These are phyloP conservation scores for Calidris pugnax DNA, from an alignment of 2,113 vertebrate genomes.

Conservation along the genomic window DNA sequence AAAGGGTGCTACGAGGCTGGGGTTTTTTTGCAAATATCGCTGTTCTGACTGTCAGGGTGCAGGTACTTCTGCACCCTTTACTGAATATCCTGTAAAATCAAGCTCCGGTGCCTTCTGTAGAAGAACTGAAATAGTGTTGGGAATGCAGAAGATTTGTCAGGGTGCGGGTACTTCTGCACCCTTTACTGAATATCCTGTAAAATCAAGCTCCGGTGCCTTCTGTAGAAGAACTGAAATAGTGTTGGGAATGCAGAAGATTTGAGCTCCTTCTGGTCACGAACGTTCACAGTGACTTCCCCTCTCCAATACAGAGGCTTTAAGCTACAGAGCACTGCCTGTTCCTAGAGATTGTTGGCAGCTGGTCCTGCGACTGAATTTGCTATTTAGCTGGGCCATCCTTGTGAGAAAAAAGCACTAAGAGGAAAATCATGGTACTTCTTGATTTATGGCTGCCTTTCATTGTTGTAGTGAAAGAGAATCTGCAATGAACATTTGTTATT, in stretches of 20 bases:
- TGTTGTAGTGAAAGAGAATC: not conserved
- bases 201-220: fast-evolving
- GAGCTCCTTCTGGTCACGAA: not conserved
- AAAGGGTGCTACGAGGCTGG: not conserved
- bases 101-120: fast-evolving
- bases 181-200: not conserved
- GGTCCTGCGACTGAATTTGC: not conserved
- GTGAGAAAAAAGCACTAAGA: fast-evolving
- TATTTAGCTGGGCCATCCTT: not conserved
- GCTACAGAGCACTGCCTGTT: fast-evolving
- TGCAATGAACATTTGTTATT: fast-evolving
- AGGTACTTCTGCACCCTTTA: not conserved
- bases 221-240: not conserved
- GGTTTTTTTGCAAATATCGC: not conserved
- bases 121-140: not conserved
- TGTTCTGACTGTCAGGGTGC: not conserved
- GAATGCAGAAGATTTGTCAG: not conserved
- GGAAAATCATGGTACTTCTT: fast-evolving
- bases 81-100: not conserved
- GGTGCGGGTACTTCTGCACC: not conserved
- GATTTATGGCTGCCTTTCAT: fast-evolving
- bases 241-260: not conserved
- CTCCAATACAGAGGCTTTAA: not conserved
- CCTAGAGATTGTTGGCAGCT: not conserved
- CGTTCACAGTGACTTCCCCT: not conserved